These are phyloP conservation scores for Leucophenga varia DNA, from an alignment of 1,140 invertebrate genomes.

Conservation along the genomic window DNA sequence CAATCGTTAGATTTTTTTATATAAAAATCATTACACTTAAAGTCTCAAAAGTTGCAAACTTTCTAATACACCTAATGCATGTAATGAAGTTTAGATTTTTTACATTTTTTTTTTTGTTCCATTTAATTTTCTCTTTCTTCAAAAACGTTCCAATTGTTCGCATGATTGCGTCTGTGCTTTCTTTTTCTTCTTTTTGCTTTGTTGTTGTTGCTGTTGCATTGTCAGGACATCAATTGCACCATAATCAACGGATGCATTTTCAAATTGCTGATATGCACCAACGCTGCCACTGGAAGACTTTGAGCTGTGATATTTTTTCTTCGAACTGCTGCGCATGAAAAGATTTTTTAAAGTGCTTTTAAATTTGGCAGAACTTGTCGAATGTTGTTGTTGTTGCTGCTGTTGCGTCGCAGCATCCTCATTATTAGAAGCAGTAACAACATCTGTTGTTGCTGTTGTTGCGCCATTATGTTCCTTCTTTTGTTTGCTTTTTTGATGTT, in stretches of 20 bases:
- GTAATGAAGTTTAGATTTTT: too few species aligned
- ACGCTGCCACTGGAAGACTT: constrained; percentile 6
- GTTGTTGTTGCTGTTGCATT: constrained; percentile 8
- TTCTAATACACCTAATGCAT: too few species aligned
- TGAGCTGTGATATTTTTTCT: constrained; percentile 36
- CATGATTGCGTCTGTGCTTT: constrained; percentile 46
- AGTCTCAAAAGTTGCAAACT: too few species aligned
- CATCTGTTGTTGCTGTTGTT: background rate
- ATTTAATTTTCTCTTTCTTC: background rate
- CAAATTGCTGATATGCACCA: constrained; percentile 36
- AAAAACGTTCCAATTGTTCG: constrained; percentile 45
- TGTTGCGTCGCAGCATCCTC: constrained; percentile 12
- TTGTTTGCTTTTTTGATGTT: constrained; percentile 25
- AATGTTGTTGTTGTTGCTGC: constrained; percentile 24
- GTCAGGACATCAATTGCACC: constrained; percentile 37
- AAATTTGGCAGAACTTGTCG: constrained; percentile 29
- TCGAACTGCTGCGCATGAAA: constrained; percentile 30
- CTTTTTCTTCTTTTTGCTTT: constrained; percentile 23
- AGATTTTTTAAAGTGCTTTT: constrained; percentile 28
- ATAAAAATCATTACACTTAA: too few species aligned
- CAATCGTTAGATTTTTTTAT: too few species aligned
- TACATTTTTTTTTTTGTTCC: too few species aligned
- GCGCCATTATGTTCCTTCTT: constrained; percentile 27
- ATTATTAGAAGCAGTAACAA: too few species aligned
- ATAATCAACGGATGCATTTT: constrained; percentile 29